Percentiles rank a stretch among this genome's conserved stretches.
Evolutionary conservation across 2,113 vertebrate genomes (phyloP).

Genomic region (Heteronetta atricapilla): DNA sequence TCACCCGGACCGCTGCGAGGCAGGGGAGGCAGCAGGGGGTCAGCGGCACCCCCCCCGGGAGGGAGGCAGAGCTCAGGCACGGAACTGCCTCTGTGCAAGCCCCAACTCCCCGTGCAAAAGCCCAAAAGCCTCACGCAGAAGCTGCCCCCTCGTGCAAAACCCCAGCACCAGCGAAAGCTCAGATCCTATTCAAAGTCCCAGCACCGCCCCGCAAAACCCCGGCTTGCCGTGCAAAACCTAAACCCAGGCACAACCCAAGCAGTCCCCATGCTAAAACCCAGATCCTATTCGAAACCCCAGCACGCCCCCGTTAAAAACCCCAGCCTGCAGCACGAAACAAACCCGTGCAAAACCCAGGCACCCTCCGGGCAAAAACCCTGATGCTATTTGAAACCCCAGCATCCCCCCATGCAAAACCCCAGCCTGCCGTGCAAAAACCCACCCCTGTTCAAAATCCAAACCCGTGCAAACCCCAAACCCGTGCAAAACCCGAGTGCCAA

Average conservation of each 20-base stretch:
- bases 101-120: neutral
- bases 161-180: neutral
- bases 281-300: too few relatives aligned
- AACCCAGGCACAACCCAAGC: too few relatives aligned
- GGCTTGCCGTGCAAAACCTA: too few relatives aligned
- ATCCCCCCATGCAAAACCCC: too few relatives aligned
- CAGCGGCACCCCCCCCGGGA: neutral
- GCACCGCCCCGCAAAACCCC: neutral
- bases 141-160: too few relatives aligned
- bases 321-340: neutral
- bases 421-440: neutral
- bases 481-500: neutral
- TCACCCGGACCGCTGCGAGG: constrained; percentile 88
- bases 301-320: too few relatives aligned
- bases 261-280: too few relatives aligned
- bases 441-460: neutral
- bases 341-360: neutral
- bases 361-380: too few relatives aligned
- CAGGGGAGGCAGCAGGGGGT: neutral
- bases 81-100: neutral
- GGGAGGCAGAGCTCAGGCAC: neutral
- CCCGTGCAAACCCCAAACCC: too few relatives aligned
- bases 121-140: neutral
- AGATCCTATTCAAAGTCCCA: neutral
- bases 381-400: too few relatives aligned